Evolutionary conservation across 2,113 vertebrate species (phyloP).

Genomic region (Delphinus delphis): DNA sequence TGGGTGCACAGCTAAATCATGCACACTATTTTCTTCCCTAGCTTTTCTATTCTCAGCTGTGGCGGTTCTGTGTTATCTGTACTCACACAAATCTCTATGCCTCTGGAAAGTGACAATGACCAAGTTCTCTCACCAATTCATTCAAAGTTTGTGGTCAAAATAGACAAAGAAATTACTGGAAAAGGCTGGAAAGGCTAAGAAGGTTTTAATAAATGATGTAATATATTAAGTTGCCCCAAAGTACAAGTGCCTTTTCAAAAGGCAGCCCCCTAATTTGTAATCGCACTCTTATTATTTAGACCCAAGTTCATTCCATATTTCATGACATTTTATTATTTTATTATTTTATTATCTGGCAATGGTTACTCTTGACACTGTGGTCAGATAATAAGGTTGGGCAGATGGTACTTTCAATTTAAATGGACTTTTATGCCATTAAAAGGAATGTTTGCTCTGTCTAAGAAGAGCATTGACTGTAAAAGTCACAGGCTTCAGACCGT

Average conservation of each 20-base stretch:
- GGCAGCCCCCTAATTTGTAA: slow-evolving; percentile 31
- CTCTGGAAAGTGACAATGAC: slow-evolving; percentile 26
- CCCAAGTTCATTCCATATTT: slow-evolving; percentile 28
- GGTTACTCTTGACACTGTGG: slow-evolving; percentile 61
- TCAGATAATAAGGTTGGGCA: slow-evolving; percentile 73
- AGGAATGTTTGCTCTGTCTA: slow-evolving; percentile 62
- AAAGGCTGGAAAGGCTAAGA: slow-evolving; percentile 32
- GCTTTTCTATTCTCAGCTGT: background rate
- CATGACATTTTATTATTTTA: slow-evolving; percentile 73
- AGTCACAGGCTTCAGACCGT: slow-evolving; percentile 66
- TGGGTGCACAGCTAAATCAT: background rate
- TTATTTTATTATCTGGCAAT: slow-evolving; percentile 69
- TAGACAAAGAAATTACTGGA: slow-evolving; percentile 13
- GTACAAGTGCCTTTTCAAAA: slow-evolving; percentile 47
- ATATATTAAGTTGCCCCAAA: slow-evolving; percentile 25
- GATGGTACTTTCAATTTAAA: slow-evolving; percentile 75
- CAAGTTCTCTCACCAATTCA: slow-evolving; percentile 4
- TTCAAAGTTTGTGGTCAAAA: slow-evolving; percentile 23
- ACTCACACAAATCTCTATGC: background rate
- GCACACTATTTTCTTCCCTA: background rate
- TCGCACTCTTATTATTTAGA: background rate
- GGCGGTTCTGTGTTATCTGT: background rate
- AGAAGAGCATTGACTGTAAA: slow-evolving; percentile 75
- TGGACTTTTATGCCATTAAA: slow-evolving; percentile 71
- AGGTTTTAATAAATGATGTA: slow-evolving; percentile 18